Evolutionary conservation across 1,140 invertebrate species (phyloP).

Genomic region (Helicoverpa armigera): DNA sequence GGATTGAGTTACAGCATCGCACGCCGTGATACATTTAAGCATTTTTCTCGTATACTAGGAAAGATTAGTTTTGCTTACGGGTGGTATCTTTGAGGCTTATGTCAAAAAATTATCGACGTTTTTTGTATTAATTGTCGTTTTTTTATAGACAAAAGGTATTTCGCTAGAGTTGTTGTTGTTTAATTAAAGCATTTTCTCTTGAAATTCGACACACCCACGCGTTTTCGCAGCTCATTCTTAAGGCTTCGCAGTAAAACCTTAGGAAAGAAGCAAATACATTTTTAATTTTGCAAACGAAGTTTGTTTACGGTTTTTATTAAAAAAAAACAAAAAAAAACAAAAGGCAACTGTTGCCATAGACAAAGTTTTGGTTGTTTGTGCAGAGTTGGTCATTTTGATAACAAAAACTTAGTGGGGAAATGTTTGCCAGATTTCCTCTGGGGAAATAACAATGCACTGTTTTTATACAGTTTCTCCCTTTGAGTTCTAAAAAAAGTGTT

Average conservation of each 20-base stretch:
- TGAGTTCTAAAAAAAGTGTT: background rate
- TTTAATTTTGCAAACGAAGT: slow-evolving; percentile 3
- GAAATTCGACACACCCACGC: background rate
- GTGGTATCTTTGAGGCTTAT: too few species aligned
- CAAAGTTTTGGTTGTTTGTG: slow-evolving; percentile 1
- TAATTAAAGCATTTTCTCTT: background rate
- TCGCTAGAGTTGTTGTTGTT: too few species aligned
- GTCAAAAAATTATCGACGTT: too few species aligned
- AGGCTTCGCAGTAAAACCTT: slow-evolving; percentile 6
- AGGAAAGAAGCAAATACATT: background rate
- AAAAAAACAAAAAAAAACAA: slow-evolving; percentile 9
- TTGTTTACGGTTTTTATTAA: background rate
- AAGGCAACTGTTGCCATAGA: background rate
- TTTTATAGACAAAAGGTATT: too few species aligned
- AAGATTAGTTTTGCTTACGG: too few species aligned
- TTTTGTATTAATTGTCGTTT: too few species aligned
- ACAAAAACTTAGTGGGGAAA: slow-evolving; percentile 17
- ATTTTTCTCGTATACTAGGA: too few species aligned
- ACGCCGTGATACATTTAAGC: too few species aligned
- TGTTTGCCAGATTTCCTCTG: background rate
- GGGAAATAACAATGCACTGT: background rate
- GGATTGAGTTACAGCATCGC: too few species aligned
- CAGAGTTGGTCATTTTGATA: slow-evolving; percentile 30
- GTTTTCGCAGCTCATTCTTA: background rate
- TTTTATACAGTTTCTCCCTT: background rate